Percentiles rank a stretch among this genome's conserved stretches.
Conservation (phyloP, 2,113 vertebrate genomes). For the Oncorhynchus mykiss region DNA sequence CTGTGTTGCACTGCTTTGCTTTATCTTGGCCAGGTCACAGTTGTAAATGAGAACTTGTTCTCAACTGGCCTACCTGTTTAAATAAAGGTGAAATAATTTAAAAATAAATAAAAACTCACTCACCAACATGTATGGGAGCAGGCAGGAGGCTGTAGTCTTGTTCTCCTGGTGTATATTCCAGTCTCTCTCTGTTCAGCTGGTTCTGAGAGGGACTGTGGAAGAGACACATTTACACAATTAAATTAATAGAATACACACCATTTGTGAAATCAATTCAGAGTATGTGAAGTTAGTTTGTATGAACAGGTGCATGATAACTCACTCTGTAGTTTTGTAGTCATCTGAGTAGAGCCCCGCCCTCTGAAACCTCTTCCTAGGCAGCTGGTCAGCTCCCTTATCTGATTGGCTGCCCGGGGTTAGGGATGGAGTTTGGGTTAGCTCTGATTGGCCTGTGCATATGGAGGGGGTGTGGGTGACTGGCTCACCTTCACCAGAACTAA, state of each 20-base stretch:
- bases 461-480: constrained; percentile 63
- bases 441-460: constrained; percentile 70
- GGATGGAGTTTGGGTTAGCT: constrained; percentile 60
- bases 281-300: constrained; percentile 8
- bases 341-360: constrained; percentile 97
- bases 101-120: constrained; percentile 54
- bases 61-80: too few relatives aligned
- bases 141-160: constrained; percentile 88
- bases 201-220: constrained; percentile 77
- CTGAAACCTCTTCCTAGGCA: constrained; percentile 91
- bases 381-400: constrained; percentile 79
- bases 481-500: constrained; percentile 76
- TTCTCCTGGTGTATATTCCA: constrained; percentile 87
- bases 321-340: constrained; percentile 95
- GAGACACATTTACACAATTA: neutral
- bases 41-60: too few relatives aligned
- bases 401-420: constrained; percentile 71
- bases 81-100: too few relatives aligned
- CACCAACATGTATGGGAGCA: constrained; percentile 93
- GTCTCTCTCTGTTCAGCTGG: constrained; percentile 81
- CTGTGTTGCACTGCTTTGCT: too few relatives aligned
- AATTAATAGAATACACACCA: neutral
- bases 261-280: neutral
- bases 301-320: constrained; percentile 62
- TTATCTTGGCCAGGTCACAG: too few relatives aligned